These are phyloP conservation scores for Ginglymostoma cirratum DNA, from an alignment of 2,113 vertebrate genomes.

Conservation along the genomic window DNA sequence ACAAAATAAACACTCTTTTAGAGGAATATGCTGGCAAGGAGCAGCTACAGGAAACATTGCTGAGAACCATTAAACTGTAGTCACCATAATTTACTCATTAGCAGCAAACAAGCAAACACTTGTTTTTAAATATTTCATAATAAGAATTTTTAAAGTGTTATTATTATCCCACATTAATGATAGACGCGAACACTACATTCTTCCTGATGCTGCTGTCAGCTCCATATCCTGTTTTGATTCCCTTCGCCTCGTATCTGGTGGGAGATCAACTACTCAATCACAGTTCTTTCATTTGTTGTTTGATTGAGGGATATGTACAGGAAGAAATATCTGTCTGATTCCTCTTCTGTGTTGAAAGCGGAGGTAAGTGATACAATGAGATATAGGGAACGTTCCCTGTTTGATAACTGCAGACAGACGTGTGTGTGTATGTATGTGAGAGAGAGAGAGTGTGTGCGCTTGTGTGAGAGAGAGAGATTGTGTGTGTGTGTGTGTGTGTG, in stretches of 20 bases:
- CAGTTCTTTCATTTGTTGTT: neutral
- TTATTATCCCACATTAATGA: conserved; percentile 4
- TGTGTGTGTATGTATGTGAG: no score
- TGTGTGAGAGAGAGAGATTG: no score
- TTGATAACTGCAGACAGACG: neutral
- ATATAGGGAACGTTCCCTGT: neutral
- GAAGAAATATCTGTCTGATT: neutral
- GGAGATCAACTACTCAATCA: neutral
- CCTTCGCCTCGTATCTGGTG: neutral
- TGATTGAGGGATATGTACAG: neutral
- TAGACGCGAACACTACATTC: neutral
- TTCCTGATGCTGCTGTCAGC: neutral
- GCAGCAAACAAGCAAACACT: neutral
- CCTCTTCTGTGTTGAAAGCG: neutral
- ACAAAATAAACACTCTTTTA: neutral
- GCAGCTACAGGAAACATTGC: neutral
- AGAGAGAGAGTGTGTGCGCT: no score
- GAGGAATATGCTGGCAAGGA: neutral
- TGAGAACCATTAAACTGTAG: neutral
- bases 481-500: no score
- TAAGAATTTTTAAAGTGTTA: neutral
- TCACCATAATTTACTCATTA: conserved; percentile 11
- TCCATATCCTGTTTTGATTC: neutral
- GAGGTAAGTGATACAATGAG: no score
- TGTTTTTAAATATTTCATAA: neutral